Evolutionary conservation across 2,888 invertebrate genomes (phyloP), one percentile per base, ranked within the genome.

Genomic region (Dyspetes luteomarginatus): DNA sequence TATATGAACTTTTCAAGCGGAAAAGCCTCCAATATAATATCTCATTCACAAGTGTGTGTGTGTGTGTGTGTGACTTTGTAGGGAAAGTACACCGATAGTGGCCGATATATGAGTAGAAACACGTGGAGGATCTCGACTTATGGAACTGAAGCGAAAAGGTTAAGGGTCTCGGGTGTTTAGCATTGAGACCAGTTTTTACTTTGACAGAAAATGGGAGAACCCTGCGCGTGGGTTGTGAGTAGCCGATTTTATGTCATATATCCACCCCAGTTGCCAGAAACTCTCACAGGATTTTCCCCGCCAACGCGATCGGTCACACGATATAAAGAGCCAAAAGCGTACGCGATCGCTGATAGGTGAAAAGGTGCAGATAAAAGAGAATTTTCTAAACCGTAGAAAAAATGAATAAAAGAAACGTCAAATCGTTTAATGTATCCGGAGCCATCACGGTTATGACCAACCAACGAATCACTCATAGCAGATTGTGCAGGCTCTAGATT

Each of bases 1-100:
- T 58, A 50, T 52, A 67, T 43, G 65, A 78, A 72, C 78, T 78
- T 72, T 72, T 30, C 60, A 60, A 67, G 72, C 78, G 78, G 78
- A 65, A 78, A 65, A n/a, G n/a, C n/a, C n/a, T n/a, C n/a, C 56
- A 15, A 43, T 36, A 41, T 24, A 24, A 26, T 30, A 17, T 58
- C 65, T 58, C 41, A 62, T 22, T 36, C 24, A 56, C 56, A n/a
- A n/a, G 56, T 60, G 60, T 19, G n/a, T 48, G 52, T 60, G 55
- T 68, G 1, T 24, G 26, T 4, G 28, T 19, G 30, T 36, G 30
- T 0, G 30, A 22, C 50, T 30, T 48, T 12, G 36, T 1, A 12
- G 26, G 2, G 0, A 41, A 3, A 0, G 17, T 26, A 22, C 7
- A 17, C 28, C 26, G 22, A 56, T 43, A 1, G 56, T 3, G 43